Percentiles rank a stretch among this genome's conserved stretches.
Conservation (phyloP, 1,140 invertebrate species). For the Heliconius melpomene region DNA sequence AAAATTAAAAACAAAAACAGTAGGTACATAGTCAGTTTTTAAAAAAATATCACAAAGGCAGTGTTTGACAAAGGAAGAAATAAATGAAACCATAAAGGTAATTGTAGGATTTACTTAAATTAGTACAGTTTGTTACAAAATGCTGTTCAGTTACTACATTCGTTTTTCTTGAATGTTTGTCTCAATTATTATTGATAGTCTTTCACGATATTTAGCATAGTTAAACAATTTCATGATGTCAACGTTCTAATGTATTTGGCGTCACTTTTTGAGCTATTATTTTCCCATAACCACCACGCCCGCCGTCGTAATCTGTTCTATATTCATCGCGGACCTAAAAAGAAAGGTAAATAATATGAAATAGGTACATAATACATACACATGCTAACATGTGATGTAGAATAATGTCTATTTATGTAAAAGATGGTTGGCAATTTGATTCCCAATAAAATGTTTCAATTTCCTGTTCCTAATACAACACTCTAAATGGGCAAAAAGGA, state of each 20-base stretch:
- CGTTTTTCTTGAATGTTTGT: conserved; percentile 45
- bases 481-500: too few relatives aligned
- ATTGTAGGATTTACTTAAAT: conserved; percentile 28
- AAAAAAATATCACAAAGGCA: neutral
- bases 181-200: conserved; percentile 44
- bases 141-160: conserved; percentile 33
- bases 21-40: too few relatives aligned
- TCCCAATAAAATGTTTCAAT: too few relatives aligned
- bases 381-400: too few relatives aligned
- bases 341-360: neutral
- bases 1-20: too few relatives aligned
- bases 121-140: conserved; percentile 26
- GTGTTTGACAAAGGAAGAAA: neutral
- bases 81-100: neutral
- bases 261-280: conserved; percentile 92
- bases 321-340: conserved; percentile 97
- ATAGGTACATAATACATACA: neutral
- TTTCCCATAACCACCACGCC: conserved; percentile 98
- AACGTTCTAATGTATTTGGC: conserved; percentile 80
- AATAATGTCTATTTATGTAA: too few relatives aligned
- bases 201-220: conserved; percentile 40
- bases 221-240: conserved; percentile 38
- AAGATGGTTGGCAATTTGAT: too few relatives aligned
- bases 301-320: conserved; percentile 97
- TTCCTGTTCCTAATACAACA: too few relatives aligned